Conservation (phyloP, 1,140 invertebrate genomes). For the Limonius californicus region DNA sequence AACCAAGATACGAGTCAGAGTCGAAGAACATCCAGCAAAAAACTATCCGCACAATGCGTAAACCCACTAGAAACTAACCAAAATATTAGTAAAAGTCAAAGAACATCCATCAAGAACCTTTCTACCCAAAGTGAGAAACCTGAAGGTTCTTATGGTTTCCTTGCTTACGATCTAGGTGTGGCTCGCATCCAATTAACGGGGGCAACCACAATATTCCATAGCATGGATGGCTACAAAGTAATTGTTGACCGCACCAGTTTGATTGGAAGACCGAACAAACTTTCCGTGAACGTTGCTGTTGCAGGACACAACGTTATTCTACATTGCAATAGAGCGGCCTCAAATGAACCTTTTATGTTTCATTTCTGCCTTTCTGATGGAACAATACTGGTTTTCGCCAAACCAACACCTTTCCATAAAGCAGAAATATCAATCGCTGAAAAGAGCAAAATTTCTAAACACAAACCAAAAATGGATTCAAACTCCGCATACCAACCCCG, state of each 20-base stretch:
- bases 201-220: slow-evolving; percentile 28
- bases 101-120: too few species aligned
- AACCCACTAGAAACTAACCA: not conserved
- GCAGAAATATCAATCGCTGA: too few species aligned
- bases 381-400: slow-evolving; percentile 26
- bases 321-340: slow-evolving; percentile 12
- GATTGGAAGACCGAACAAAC: slow-evolving; percentile 22
- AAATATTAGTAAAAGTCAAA: too few species aligned
- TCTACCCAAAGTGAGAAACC: too few species aligned
- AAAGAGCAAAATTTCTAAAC: too few species aligned
- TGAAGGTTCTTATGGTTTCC: not conserved
- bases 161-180: slow-evolving; percentile 27
- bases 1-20: too few species aligned
- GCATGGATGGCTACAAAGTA: slow-evolving; percentile 32
- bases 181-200: slow-evolving; percentile 28
- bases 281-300: slow-evolving; percentile 23
- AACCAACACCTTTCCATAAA: not conserved
- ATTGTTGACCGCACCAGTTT: slow-evolving; percentile 31
- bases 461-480: not conserved
- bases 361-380: slow-evolving; percentile 21
- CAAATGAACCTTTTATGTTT: slow-evolving; percentile 6
- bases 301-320: slow-evolving; percentile 21
- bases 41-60: too few species aligned
- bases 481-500: not conserved
- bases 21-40: too few species aligned